phyloP scores from a whole-genome alignment of 1,140 invertebrate species.

The Helicorthomorpha holstii region DNA sequence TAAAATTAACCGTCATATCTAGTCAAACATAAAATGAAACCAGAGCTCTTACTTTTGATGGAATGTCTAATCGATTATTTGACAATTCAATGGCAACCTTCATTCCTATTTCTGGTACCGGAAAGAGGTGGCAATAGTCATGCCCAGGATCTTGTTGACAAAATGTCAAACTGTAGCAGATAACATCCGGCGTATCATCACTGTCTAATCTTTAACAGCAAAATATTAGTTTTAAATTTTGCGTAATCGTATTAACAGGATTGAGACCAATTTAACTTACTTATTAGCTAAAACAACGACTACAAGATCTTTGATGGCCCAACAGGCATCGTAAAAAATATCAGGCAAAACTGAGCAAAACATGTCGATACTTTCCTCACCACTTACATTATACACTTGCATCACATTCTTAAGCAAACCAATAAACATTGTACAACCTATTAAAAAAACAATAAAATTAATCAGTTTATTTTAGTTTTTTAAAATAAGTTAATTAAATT shows the following conservation, averaged over 20 bases:
- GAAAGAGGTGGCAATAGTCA: constrained; percentile 15
- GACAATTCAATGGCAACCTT: constrained; percentile 5
- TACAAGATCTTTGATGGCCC: background rate
- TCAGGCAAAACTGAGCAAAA: constrained; percentile 18
- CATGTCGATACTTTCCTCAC: constrained; percentile 15
- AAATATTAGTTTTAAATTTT: too few relatives aligned
- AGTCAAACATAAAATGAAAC: too few relatives aligned
- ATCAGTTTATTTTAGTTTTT: background rate
- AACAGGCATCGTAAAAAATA: background rate
- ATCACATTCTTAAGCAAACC: constrained; percentile 19
- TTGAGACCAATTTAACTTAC: background rate
- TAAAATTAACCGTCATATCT: too few relatives aligned
- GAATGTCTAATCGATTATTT: background rate
- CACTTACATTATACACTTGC: constrained; percentile 20
- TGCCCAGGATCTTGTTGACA: constrained; percentile 18
- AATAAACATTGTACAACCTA: constrained; percentile 21
- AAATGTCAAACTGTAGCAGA: constrained; percentile 20
- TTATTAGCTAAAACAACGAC: background rate
- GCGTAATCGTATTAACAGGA: too few relatives aligned
- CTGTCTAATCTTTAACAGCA: constrained; percentile 12
- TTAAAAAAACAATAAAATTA: background rate
- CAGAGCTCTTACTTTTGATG: too few relatives aligned
- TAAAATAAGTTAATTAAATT: too few relatives aligned
- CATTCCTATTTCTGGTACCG: constrained; percentile 12
- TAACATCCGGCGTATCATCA: constrained; percentile 19